Conservation (phyloP, 2,888 invertebrate species). For the Plagiodera versicolora region DNA sequence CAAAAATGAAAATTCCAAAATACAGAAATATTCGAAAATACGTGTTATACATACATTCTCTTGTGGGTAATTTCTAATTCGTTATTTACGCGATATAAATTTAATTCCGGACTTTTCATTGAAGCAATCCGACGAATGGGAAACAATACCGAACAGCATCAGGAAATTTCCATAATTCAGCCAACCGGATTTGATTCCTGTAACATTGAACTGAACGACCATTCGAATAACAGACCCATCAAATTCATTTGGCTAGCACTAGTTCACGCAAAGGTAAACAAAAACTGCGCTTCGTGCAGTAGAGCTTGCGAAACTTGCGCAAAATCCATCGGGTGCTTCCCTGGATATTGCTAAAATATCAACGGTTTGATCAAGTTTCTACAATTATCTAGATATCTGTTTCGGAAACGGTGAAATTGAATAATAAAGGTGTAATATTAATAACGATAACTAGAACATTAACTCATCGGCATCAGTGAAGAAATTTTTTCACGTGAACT, state of each 20-base stretch:
- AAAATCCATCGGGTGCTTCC: constrained; percentile 14
- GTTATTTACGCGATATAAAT: no score
- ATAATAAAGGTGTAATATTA: neutral
- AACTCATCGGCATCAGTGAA: neutral
- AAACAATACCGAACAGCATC: neutral
- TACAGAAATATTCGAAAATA: no score
- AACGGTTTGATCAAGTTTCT: neutral
- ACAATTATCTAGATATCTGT: neutral
- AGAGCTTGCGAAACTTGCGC: constrained; percentile 7
- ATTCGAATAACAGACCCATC: constrained; percentile 15
- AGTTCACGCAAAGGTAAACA: constrained; percentile 15
- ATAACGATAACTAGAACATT: neutral
- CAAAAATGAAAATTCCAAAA: no score
- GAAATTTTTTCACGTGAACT: neutral
- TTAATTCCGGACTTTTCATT: no score
- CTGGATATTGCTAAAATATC: constrained; percentile 9
- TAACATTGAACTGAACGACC: constrained; percentile 10
- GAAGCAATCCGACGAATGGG: neutral
- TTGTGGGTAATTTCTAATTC: no score
- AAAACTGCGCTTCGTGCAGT: constrained; percentile 17
- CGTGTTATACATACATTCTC: no score
- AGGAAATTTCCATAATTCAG: neutral
- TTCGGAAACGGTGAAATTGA: constrained; percentile 9
- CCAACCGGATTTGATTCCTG: constrained; percentile 9
- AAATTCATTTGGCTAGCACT: constrained; percentile 15